Percentiles rank a stretch among this genome's conserved stretches.
phyloP scores from a whole-genome alignment of 2,113 vertebrate genomes.

The Archilochus colubris region DNA sequence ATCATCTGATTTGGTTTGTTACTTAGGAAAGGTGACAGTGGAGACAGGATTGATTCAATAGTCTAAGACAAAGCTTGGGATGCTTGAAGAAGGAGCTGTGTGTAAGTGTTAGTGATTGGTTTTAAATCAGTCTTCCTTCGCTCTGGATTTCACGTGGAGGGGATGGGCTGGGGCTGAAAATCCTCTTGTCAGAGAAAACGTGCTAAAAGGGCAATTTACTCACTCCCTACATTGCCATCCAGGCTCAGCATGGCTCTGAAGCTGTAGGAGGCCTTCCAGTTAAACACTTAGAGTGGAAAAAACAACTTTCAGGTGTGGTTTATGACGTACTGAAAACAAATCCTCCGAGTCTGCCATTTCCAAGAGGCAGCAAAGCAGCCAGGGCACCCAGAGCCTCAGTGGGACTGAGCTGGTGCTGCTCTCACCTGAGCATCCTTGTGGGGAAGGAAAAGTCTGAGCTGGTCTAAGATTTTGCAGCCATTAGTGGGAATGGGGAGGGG shows the following conservation, averaged over 20 bases:
- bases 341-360: background rate
- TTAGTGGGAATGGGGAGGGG: background rate
- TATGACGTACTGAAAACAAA: background rate
- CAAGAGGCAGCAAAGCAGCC: background rate
- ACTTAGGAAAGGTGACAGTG: conserved; percentile 29
- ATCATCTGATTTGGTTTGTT: conserved; percentile 66
- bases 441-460: background rate
- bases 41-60: conserved; percentile 70
- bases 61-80: conserved; percentile 39
- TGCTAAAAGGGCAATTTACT: conserved; percentile 76
- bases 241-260: conserved; percentile 67
- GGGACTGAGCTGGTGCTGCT: background rate
- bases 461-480: background rate
- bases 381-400: background rate
- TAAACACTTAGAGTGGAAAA: conserved; percentile 71
- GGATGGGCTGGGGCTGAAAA: conserved; percentile 22
- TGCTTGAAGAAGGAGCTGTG: conserved; percentile 1
- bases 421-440: fast-evolving
- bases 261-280: conserved; percentile 64
- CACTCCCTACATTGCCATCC: conserved; percentile 63
- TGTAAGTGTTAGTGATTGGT: conserved; percentile 67
- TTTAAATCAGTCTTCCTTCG: conserved; percentile 63
- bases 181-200: conserved; percentile 63
- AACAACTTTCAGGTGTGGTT: conserved; percentile 71
- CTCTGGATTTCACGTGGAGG: conserved; percentile 35